phyloP scores from a whole-genome alignment of 2,888 invertebrate genomes.

The Phyllotreta cruciferae region DNA sequence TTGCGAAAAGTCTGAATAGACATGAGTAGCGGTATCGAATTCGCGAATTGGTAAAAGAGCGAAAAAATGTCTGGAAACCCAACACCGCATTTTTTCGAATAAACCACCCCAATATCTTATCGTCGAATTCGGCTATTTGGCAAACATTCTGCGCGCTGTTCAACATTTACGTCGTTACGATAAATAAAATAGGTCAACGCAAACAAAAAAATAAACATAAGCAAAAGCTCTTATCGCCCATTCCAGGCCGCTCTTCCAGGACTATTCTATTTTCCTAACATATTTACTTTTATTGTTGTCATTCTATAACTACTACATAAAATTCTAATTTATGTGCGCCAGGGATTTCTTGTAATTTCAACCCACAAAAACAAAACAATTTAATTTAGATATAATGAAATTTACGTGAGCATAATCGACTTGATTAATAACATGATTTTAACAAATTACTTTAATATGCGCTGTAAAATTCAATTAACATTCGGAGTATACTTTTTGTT shows the following conservation, averaged over 20 bases:
- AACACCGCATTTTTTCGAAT: conserved; percentile 27
- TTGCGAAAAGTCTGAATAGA: too few species aligned
- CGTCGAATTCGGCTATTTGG: conserved; percentile 39
- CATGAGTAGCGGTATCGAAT: too few species aligned
- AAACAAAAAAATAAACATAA: conserved; percentile 39
- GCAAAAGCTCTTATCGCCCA: conserved; percentile 35
- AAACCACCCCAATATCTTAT: conserved; percentile 37
- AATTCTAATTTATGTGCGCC: conserved; percentile 12
- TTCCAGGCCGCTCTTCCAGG: conserved; percentile 25
- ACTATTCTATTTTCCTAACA: conserved; percentile 30
- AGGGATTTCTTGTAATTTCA: too few species aligned
- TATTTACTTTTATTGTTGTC: conserved; percentile 31
- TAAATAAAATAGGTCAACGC: conserved; percentile 37
- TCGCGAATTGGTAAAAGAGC: not conserved
- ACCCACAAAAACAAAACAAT: too few species aligned
- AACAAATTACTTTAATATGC: too few species aligned
- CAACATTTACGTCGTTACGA: conserved; percentile 36
- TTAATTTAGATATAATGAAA: too few species aligned
- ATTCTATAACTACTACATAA: conserved; percentile 3
- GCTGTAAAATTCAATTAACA: conserved; percentile 1
- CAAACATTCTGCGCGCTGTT: conserved; percentile 40
- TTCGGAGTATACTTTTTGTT: conserved; percentile 5
- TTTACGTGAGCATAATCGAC: too few species aligned
- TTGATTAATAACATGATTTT: too few species aligned
- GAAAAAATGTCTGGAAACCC: conserved; percentile 6